A percentile compares a stretch with the other conserved stretches of the same genome.
phyloP scores from a whole-genome alignment of 2,797 vertebrate genomes.

The Tachyglossus aculeatus region DNA sequence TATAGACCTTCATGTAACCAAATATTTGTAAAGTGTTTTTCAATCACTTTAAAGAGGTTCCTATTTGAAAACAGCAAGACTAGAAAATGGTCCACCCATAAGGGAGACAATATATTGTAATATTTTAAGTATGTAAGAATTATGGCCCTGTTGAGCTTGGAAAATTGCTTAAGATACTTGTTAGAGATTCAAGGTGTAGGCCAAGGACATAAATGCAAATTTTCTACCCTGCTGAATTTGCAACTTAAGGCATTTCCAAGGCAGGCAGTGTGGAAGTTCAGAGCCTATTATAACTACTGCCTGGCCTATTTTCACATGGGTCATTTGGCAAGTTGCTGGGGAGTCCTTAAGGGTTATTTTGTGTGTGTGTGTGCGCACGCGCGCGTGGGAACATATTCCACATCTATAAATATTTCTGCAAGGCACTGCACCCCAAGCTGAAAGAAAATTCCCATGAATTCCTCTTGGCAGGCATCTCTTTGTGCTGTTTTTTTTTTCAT shows the following conservation, averaged over 20 bases:
- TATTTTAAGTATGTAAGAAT: conserved; percentile 60
- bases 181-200: conserved; percentile 21
- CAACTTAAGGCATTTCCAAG: conserved; percentile 19
- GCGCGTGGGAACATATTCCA: too few relatives aligned
- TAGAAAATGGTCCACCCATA: conserved; percentile 46
- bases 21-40: conserved; percentile 44
- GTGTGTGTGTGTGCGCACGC: conserved; percentile 23
- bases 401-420: too few relatives aligned
- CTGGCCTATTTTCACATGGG: conserved; percentile 13
- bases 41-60: conserved; percentile 49
- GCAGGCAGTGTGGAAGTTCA: conserved; percentile 43
- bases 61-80: conserved; percentile 48
- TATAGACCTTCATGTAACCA: conserved; percentile 57
- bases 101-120: conserved; percentile 38
- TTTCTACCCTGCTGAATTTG: conserved; percentile 26
- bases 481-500: too few relatives aligned
- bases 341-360: conserved; percentile 43
- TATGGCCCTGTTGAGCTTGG: conserved; percentile 24
- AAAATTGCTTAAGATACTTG: conserved; percentile 36
- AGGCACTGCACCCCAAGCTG: not conserved
- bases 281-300: conserved; percentile 35
- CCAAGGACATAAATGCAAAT: conserved; percentile 10
- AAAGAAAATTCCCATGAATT: conserved; percentile 25
- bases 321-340: conserved; percentile 41
- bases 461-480: not conserved